Percentiles rank a stretch among this genome's conserved stretches.
Conservation (phyloP, 2,797 vertebrate species). For the Manis javanica region DNA sequence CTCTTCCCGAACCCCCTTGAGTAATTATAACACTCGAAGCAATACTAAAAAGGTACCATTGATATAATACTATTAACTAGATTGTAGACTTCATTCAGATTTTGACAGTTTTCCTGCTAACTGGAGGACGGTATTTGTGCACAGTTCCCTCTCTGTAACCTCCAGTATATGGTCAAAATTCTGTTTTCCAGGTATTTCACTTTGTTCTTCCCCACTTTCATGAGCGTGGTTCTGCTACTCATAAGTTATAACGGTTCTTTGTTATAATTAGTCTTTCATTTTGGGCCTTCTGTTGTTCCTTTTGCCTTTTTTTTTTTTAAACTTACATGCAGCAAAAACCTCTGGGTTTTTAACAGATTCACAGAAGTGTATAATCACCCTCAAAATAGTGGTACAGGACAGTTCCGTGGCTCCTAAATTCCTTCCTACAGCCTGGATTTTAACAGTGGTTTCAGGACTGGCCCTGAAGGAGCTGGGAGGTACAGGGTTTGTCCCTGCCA, state of each 20-base stretch:
- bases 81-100: not conserved
- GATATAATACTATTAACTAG: not conserved
- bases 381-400: not conserved
- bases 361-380: not conserved
- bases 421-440: not conserved
- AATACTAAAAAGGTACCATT: not conserved
- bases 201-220: not conserved
- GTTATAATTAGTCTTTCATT: not conserved
- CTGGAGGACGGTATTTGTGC: not conserved
- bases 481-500: not conserved
- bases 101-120: not conserved
- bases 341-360: not conserved
- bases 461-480: not conserved
- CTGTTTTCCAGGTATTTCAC: not conserved
- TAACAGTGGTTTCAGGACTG: not conserved
- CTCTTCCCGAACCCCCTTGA: not conserved
- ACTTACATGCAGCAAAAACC: not conserved
- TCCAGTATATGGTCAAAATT: accelerated
- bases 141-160: not conserved
- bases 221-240: too few relatives aligned
- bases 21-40: not conserved
- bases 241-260: not conserved
- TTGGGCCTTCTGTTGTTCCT: not conserved
- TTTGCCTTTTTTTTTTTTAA: not conserved
- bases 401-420: not conserved